phyloP scores from a whole-genome alignment of 2,113 vertebrate species.

The Antechinus flavipes region DNA sequence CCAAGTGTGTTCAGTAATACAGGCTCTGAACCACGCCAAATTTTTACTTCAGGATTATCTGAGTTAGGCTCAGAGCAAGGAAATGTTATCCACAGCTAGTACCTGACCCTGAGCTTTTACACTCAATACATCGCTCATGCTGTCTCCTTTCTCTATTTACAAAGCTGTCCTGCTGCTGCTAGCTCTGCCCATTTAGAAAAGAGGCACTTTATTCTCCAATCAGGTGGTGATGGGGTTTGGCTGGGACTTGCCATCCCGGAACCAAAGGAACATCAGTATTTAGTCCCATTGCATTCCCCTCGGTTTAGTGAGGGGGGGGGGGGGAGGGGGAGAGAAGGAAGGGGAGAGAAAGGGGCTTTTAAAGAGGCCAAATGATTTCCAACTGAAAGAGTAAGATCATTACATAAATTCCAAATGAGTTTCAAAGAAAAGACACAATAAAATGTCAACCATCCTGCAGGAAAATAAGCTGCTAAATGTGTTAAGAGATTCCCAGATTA shows the following conservation, averaged over 20 bases:
- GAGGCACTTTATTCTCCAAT: background rate
- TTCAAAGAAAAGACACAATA: constrained; percentile 22
- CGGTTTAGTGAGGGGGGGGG: no score
- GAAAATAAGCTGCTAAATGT: constrained; percentile 34
- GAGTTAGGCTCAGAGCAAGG: background rate
- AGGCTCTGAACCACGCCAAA: background rate
- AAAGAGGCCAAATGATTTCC: constrained; percentile 6
- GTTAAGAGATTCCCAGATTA: background rate
- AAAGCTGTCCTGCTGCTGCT: background rate
- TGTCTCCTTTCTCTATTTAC: background rate
- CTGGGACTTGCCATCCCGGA: background rate
- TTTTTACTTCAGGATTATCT: background rate
- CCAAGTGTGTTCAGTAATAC: background rate
- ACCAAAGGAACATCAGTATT: background rate
- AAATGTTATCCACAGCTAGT: no score
- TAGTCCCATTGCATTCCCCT: background rate
- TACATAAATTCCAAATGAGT: constrained; percentile 25
- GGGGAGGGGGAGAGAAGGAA: no score
- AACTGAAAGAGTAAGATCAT: background rate
- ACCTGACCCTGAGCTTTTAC: background rate
- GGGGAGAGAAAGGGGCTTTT: background rate
- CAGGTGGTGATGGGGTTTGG: background rate
- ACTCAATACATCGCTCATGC: background rate
- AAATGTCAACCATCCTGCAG: constrained; percentile 23
- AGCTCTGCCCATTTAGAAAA: background rate